These are phyloP conservation scores for Sebastes goodei DNA, from an alignment of 2,797 vertebrate genomes.

Conservation along the genomic window DNA sequence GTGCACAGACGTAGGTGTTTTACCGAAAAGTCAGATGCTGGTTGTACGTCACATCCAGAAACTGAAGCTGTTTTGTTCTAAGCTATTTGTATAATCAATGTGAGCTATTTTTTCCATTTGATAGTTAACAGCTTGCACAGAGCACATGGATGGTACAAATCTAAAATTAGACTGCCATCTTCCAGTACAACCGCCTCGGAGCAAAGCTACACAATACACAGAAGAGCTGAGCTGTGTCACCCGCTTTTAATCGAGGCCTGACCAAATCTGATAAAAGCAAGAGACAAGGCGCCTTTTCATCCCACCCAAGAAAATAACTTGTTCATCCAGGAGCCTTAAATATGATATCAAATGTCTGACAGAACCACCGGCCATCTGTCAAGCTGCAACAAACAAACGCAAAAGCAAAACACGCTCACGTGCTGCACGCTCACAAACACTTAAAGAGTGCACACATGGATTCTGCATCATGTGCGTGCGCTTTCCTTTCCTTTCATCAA, in stretches of 20 bases:
- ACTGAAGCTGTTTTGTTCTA: conserved; percentile 2
- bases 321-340: conserved; percentile 53
- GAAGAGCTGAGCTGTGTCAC: conserved; percentile 74
- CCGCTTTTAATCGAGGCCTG: conserved; percentile 68
- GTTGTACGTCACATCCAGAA: conserved; percentile 4
- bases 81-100: not conserved
- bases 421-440: not conserved
- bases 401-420: conserved; percentile 6
- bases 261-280: conserved; percentile 69
- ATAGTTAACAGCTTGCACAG: conserved; percentile 9
- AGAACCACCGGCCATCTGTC: conserved; percentile 51
- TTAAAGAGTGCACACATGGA: not conserved
- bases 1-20: not conserved
- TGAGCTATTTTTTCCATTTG: conserved; percentile 11
- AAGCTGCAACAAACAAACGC: conserved; percentile 21
- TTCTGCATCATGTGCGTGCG: not conserved
- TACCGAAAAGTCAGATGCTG: conserved; percentile 4
- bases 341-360: conserved; percentile 67
- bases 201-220: conserved; percentile 67
- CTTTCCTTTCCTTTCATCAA: not conserved
- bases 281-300: conserved; percentile 75
- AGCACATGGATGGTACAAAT: conserved; percentile 34
- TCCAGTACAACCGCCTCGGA: conserved; percentile 22
- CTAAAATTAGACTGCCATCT: conserved; percentile 62
- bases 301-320: conserved; percentile 44